Evolutionary conservation across 2,113 vertebrate species (phyloP).

Genomic region (Melanocharis versteri): DNA sequence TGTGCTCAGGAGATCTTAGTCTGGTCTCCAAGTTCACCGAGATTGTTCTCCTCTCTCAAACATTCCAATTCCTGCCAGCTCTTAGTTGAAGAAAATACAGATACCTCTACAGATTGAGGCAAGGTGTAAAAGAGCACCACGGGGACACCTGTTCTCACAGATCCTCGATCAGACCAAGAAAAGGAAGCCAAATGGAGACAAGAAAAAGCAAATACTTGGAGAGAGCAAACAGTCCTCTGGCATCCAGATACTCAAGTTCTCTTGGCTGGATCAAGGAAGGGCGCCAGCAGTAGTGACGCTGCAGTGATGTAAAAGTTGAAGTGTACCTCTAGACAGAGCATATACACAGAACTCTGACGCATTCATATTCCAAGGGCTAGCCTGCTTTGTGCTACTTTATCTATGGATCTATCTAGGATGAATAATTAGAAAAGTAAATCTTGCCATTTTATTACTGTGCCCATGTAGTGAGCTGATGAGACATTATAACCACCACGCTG

Average conservation of each 20-base stretch:
- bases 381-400: background rate
- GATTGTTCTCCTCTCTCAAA: background rate
- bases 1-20: background rate
- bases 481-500: background rate
- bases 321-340: background rate
- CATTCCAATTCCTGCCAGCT: background rate
- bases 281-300: background rate
- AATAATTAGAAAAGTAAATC: background rate
- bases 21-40: background rate
- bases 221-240: background rate
- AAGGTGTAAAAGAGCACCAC: background rate
- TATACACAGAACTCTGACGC: accelerated
- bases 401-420: background rate
- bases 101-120: background rate
- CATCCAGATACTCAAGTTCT: background rate
- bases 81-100: background rate
- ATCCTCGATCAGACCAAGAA: background rate
- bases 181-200: background rate
- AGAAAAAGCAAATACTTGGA: background rate
- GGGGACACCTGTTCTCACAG: background rate
- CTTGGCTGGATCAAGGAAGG: background rate
- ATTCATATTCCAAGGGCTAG: background rate
- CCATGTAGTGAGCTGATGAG: background rate
- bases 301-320: background rate
- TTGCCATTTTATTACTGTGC: background rate